A percentile compares a stretch with the other conserved stretches of the same genome.
phyloP scores from a whole-genome alignment of 1,140 invertebrate species.

The Ephestia elutella region DNA sequence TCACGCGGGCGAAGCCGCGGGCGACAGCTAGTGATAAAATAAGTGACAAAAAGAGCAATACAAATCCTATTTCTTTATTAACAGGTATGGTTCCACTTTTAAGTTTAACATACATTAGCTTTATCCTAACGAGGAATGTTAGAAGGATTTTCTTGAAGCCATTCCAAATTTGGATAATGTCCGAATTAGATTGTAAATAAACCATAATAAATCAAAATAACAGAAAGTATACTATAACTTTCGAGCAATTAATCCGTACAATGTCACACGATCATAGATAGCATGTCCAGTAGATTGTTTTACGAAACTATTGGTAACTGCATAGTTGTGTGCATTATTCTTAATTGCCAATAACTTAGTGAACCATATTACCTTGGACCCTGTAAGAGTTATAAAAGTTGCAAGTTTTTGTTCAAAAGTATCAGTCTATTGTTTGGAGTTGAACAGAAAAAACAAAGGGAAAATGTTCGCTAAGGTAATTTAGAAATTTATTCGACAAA shows the following conservation, averaged over 20 bases:
- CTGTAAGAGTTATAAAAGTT: constrained; percentile 6
- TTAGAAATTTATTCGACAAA: not conserved
- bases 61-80: too few relatives aligned
- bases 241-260: not conserved
- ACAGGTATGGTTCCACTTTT: too few relatives aligned
- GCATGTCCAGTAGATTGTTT: constrained; percentile 8
- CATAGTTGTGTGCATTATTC: constrained; percentile 4
- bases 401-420: not conserved
- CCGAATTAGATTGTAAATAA: not conserved
- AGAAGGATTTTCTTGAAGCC: too few relatives aligned
- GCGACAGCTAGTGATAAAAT: too few relatives aligned
- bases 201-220: too few relatives aligned
- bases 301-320: constrained; percentile 6
- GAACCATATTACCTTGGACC: not conserved
- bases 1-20: too few relatives aligned
- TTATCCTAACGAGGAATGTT: too few relatives aligned
- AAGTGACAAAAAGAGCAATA: too few relatives aligned
- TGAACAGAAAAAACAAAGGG: not conserved
- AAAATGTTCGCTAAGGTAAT: constrained; percentile 13
- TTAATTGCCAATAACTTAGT: constrained; percentile 12
- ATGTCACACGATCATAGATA: constrained; percentile 5
- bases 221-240: not conserved
- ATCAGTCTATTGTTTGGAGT: constrained; percentile 8
- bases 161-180: not conserved
- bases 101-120: too few relatives aligned